Evolutionary conservation across 2,888 invertebrate species (phyloP), one percentile per base, ranked within the genome.

Genomic region (Coenonympha arcania): DNA sequence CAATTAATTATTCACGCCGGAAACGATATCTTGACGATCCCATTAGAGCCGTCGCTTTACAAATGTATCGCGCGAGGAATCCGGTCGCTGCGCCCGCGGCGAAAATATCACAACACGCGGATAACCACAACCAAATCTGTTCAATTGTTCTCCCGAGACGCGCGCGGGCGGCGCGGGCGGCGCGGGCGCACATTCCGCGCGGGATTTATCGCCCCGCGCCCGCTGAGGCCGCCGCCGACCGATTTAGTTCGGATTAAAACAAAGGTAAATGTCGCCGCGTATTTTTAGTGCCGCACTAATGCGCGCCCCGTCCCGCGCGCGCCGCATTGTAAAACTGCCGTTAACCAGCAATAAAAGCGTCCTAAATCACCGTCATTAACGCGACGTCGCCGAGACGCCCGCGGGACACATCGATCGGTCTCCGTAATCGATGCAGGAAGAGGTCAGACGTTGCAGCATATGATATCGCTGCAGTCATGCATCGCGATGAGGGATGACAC

Each of bases 221-320:
- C 65, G 63, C 58, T 59, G 24, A 6, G 24, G 30, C 8, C 15
- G 31, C 15, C 58, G 57, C 48, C 57, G 64, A 56, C 58, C 56
- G 57, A 61, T 60, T 58, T 60, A 60, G 63, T 63, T 63, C 67
- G 62, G 65, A 67, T 66, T 69, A 65, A 68, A 73, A 76, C 77
- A 76, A 77, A 76, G 76, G 74, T 76, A 76, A 76, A 75, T 76
- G 76, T 74, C 74, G 71, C 62, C 43, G 50, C 48, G 50, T 60
- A 60, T 60, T 59, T 60, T 59, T 59, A 59, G 59, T 52, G 45
- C 16, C 50, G 52, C 50, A 43, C 54, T 55, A 54, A 55, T 49
- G 48, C 44, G 48, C 19, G 19, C 18, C 19, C 20, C 39, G 26
- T 15, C 31, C 6, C 16, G 22, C 42, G n/a, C 28, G 24, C 24